Evolutionary conservation across 2,888 invertebrate genomes (phyloP), one percentile per base, ranked within the genome.

Genomic region (Cyrtodaria siliqua): DNA sequence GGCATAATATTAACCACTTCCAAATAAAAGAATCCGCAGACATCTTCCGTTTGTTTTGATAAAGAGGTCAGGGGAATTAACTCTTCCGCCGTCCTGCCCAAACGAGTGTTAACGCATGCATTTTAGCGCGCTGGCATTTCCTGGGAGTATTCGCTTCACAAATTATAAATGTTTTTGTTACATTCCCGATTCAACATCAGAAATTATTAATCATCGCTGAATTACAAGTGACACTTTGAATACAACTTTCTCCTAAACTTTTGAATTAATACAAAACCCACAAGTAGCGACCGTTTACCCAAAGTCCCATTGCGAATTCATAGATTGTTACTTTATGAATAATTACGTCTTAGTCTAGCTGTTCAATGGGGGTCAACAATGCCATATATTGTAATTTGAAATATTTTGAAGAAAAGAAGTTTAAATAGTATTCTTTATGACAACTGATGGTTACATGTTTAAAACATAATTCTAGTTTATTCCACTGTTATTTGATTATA

Each of bases 121-220:
- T 44, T 44, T 18, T 44, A 44, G 12, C 44, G 20, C 44, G 44
- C 4, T 16, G 20, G 4, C 16, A 18, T 53, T 63, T 42, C 63
- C 55, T 63, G 18, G 42, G 55, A 55, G 47, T 29, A 50, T 60
- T 74, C 26, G 68, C 50, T 57, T 74, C 56, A 68, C 57, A 67
- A 62, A 63, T 74, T 67, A 63, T 59, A 47, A 61, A 44, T 33
- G 29, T 67, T 57, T 55, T 61, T 59, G 42, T 68, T 57, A 76
- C 62, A 55, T 49, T 62, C 49, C 27, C 52, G 52, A 66, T 71
- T 67, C 62, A 67, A 49, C 67, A 24, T 27, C 57, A 44, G 20
- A 44, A 16, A 44, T 44, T 16, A 44, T 44, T 44, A 44, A 44
- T 44, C 44, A 44, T 44, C 16, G n/a, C 44, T 16, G 44, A 44